These are phyloP conservation scores for Biston stratarius DNA, from an alignment of 2,888 invertebrate genomes.

Conservation along the genomic window DNA sequence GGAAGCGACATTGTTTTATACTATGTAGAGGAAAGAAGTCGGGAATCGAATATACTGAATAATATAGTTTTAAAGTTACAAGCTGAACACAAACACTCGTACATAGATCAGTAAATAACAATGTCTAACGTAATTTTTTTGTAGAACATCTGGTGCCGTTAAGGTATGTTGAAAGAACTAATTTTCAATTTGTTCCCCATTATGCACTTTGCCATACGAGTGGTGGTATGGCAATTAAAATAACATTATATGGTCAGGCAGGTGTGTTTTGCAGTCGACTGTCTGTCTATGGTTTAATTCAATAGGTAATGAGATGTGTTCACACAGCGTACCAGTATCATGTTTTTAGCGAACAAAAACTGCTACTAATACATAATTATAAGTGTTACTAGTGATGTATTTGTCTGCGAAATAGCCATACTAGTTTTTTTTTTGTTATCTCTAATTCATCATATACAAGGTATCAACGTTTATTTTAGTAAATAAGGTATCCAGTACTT, in stretches of 20 bases:
- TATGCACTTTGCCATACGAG: slow-evolving; percentile 31
- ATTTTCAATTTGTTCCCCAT: slow-evolving; percentile 36
- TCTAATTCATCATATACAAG: too few species aligned
- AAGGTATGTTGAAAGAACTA: slow-evolving; percentile 21
- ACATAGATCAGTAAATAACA: slow-evolving; percentile 9
- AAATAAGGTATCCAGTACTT: too few species aligned
- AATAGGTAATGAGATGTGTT: slow-evolving; percentile 21
- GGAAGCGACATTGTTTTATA: too few species aligned
- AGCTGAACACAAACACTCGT: too few species aligned
- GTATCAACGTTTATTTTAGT: not conserved
- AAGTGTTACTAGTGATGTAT: not conserved
- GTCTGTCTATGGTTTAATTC: slow-evolving; percentile 12
- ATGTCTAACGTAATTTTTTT: not conserved
- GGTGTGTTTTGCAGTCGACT: slow-evolving; percentile 26
- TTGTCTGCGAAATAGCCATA: too few species aligned
- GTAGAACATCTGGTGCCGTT: slow-evolving; percentile 3
- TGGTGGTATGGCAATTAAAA: slow-evolving; percentile 54
- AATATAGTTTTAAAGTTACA: not conserved
- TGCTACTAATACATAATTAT: not conserved
- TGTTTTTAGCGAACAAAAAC: slow-evolving; percentile 8
- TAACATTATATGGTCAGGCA: slow-evolving; percentile 52
- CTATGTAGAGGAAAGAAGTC: too few species aligned
- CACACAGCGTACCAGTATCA: slow-evolving; percentile 12
- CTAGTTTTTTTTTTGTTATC: too few species aligned
- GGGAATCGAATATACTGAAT: too few species aligned